Evolutionary conservation across 2,113 vertebrate genomes (phyloP).

Genomic region (Pyxicephalus adspersus): DNA sequence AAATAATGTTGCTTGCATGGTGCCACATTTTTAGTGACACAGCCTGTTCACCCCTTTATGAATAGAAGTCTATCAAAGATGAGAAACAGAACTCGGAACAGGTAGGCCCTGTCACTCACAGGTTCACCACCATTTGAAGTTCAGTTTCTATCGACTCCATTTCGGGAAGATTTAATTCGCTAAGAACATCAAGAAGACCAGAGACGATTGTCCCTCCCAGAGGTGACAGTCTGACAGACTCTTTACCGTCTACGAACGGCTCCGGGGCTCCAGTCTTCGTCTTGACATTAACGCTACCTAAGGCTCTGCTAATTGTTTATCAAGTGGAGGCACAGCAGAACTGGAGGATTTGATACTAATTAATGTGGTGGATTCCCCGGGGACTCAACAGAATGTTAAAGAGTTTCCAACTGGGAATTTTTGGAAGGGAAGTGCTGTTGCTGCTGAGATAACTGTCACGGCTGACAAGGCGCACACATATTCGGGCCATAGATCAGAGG

Average conservation of each 20-base stretch:
- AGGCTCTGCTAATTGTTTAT: constrained; percentile 50
- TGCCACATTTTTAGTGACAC: too few species aligned
- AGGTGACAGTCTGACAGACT: constrained; percentile 21
- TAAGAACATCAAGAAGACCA: neutral
- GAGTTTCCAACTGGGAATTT: neutral
- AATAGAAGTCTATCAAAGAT: too few species aligned
- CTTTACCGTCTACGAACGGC: neutral
- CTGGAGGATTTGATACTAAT: constrained; percentile 46
- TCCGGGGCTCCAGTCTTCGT: neutral
- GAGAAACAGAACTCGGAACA: too few species aligned
- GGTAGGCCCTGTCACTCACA: too few species aligned
- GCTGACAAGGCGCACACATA: constrained; percentile 11
- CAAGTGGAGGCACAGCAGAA: constrained; percentile 28
- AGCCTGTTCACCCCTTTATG: too few species aligned
- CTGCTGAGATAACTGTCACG: constrained; percentile 33
- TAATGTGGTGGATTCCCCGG: constrained; percentile 31
- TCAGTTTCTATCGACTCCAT: too few species aligned
- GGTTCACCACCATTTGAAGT: too few species aligned
- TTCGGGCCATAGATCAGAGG: constrained; percentile 11
- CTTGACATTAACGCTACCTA: constrained; percentile 1
- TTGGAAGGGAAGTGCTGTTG: constrained; percentile 12
- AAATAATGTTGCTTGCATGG: too few species aligned
- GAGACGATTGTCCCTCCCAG: neutral
- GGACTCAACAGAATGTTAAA: constrained; percentile 38
- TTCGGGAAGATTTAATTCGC: neutral